phyloP scores from a whole-genome alignment of 2,888 invertebrate genomes.

The Magallana nippona region DNA sequence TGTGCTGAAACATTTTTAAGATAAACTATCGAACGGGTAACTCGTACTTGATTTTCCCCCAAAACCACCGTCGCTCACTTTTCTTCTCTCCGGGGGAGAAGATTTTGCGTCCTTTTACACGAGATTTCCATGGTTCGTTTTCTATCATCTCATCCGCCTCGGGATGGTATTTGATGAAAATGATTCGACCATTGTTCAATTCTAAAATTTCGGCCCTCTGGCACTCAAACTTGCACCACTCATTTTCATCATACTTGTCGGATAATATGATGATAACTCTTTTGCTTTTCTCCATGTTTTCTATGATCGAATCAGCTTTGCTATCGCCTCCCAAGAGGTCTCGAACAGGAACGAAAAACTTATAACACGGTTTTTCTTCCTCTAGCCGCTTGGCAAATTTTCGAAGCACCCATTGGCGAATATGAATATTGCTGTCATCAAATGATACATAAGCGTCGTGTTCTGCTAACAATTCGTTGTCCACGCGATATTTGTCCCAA shows the following conservation, averaged over 20 bases:
- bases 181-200: conserved; percentile 57
- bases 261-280: conserved; percentile 56
- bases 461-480: conserved; percentile 27
- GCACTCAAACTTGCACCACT: conserved; percentile 58
- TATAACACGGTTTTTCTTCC: conserved; percentile 53
- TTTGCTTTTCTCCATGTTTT: conserved; percentile 55
- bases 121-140: conserved; percentile 54
- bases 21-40: conserved; percentile 49
- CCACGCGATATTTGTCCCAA: conserved; percentile 55
- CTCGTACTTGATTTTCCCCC: conserved; percentile 62
- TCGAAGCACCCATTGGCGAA: conserved; percentile 57
- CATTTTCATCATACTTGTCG: conserved; percentile 48
- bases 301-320: conserved; percentile 49
- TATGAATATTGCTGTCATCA: conserved; percentile 58
- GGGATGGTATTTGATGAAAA: conserved; percentile 57
- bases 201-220: conserved; percentile 56
- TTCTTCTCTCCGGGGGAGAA: conserved; percentile 50
- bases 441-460: conserved; percentile 54
- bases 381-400: conserved; percentile 55
- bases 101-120: conserved; percentile 55
- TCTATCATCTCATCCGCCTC: conserved; percentile 47
- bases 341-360: conserved; percentile 50
- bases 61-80: conserved; percentile 52
- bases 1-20: no score
- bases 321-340: conserved; percentile 48